Percentiles rank a stretch among this genome's conserved stretches.
phyloP scores from a whole-genome alignment of 2,888 invertebrate genomes.

The Eumacrocentrus americanus region DNA sequence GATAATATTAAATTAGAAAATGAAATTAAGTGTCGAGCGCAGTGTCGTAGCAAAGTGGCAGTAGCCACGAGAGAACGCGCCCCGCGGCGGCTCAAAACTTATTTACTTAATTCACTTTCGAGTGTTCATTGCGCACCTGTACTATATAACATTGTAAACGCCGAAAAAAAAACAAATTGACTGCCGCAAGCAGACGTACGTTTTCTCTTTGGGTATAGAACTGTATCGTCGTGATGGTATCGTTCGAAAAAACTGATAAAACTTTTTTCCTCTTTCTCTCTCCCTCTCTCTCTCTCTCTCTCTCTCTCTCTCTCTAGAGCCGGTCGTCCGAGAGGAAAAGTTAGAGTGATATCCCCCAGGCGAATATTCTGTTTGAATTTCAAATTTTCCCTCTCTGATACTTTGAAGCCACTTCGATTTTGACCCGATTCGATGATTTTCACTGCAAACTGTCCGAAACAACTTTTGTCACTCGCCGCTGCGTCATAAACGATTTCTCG shows the following conservation, averaged over 20 bases:
- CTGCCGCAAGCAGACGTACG: neutral
- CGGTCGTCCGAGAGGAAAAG: no score
- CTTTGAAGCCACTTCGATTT: neutral
- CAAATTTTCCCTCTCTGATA: conserved; percentile 4
- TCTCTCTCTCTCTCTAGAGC: no score
- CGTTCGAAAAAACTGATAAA: conserved; percentile 2
- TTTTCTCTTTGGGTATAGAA: neutral
- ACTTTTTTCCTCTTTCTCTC: neutral
- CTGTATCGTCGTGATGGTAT: neutral
- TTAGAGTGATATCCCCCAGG: conserved; percentile 3
- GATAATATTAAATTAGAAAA: conserved; percentile 30
- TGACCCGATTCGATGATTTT: neutral
- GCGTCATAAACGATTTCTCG: neutral
- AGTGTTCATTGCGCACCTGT: neutral
- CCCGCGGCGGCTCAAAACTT: conserved; percentile 4
- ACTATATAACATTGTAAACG: neutral
- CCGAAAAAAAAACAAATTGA: neutral
- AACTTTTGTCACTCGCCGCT: neutral
- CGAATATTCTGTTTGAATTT: conserved; percentile 5
- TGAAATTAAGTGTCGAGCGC: conserved; percentile 22
- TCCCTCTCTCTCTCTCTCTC: no score
- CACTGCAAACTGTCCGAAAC: neutral
- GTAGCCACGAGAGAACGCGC: neutral
- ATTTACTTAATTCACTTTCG: conserved; percentile 32
- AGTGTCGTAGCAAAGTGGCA: neutral